Evolutionary conservation across 2,888 invertebrate genomes (phyloP), one percentile per base, ranked within the genome.

Genomic region (Baccha elongata): DNA sequence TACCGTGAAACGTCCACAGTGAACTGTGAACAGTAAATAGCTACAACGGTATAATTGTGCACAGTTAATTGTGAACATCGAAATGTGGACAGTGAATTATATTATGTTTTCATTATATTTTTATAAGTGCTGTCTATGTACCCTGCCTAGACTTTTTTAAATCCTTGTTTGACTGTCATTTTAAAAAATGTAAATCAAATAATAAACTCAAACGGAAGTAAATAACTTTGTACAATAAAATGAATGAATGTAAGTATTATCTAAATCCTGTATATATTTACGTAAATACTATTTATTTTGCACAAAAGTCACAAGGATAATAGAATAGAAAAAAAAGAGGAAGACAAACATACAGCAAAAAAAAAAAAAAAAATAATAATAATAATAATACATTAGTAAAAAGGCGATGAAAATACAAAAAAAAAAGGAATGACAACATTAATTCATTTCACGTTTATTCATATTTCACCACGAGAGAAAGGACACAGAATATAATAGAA

Each of bases 391-490:
- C 75, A 75, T 75, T 75, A 75, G 75, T 15, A 15, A 40, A 40
- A 48, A 40, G 37, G 29, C 23, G 64, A 62, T 17, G 26, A 60
- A 29, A 40, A 44, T 13, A 53, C 46, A 53, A 67, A 60, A 44
- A 58, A 68, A 48, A 44, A 58, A 68, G 42, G 48, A 53, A 69
- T 29, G 58, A 26, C 65, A 48, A 48, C 50, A 48, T 74, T 67
- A 67, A 67, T 74, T 52, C 67, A 58, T 58, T 74, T 60, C 48
- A 58, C 73, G 58, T 74, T 74, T 67, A 67, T 67, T 67, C 52
- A 67, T 50, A 67, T 58, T 26, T 40, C 23, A 2, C 15, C 37
- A 29, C 15, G 7, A 40, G 29, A 37, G 13, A 0, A 2, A 2
- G n/a, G 8, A 1, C 13, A 3, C 32, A 37, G 15, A 37, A 37